Conservation (phyloP, 2,113 vertebrate genomes). For the Callipepla californica region DNA sequence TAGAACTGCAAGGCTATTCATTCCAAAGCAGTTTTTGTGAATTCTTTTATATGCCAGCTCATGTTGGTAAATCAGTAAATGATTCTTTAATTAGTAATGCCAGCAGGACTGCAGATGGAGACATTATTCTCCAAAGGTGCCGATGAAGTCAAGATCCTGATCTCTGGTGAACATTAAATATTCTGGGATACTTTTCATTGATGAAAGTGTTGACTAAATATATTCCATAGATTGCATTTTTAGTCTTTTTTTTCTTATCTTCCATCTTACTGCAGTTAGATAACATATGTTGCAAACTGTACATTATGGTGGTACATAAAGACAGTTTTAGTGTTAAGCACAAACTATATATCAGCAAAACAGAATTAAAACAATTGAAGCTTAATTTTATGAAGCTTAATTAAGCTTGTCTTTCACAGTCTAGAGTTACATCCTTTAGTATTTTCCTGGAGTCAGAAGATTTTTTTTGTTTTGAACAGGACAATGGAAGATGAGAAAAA, state of each 20-base stretch:
- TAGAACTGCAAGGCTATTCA: constrained; percentile 62
- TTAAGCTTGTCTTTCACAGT: not conserved
- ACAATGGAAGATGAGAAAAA: not conserved
- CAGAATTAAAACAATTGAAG: not conserved
- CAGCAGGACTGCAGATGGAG: constrained; percentile 37
- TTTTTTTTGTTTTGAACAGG: not conserved
- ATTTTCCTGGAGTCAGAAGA: not conserved
- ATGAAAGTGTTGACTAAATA: constrained; percentile 21
- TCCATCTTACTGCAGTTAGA: not conserved
- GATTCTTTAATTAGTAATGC: constrained; percentile 53
- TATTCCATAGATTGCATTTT: not conserved
- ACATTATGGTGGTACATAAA: not conserved
- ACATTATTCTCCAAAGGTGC: constrained; percentile 15
- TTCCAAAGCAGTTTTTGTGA: constrained; percentile 54
- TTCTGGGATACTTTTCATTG: constrained; percentile 28
- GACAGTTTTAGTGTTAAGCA: not conserved
- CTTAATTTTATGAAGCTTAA: not conserved
- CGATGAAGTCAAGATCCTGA: constrained; percentile 6
- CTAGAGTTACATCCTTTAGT: not conserved
- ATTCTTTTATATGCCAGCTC: constrained; percentile 6
- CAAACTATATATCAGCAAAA: not conserved
- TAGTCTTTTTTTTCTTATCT: constrained; percentile 17
- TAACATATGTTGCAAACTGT: not conserved
- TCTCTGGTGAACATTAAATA: constrained; percentile 15
- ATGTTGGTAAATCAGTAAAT: constrained; percentile 25